Evolutionary conservation across 2,113 vertebrate species (phyloP), one percentile per base, ranked within the genome.

Genomic region (Clarias magur): DNA sequence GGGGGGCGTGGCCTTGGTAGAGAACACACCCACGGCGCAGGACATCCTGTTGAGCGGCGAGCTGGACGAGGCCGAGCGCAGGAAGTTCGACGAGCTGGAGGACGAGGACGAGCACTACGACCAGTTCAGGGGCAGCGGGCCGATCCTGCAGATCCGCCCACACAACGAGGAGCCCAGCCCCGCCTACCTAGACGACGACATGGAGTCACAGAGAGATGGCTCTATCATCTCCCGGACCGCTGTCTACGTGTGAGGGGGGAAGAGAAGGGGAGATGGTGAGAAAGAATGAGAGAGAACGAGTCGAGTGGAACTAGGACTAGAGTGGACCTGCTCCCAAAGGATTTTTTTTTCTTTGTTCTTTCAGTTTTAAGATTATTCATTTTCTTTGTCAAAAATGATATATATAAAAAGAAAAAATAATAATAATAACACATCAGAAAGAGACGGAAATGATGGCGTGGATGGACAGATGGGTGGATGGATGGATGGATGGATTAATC

Each of bases 161-260:
- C 89, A 92, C 54, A 93, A 93, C 76, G 93, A 90, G 2, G 91
- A 93, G 42, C 91, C 94, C 25, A 91, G 90, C 60, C 91, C 92
- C 68, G 92, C 90, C 76, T 96, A 95, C 89, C 82, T 96, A 3
- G 96, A 96, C 70, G 97, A 97, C 12, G 96, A 97, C 94, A 97
- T 97, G 97, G 97, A 97, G 93, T 97, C 97, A 25, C 97, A 97
- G 90, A 92, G 95, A 30, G 97, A 97, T 0, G 97, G 97, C 67
- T 97, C 97, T 0, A 95, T 98, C 91, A 97, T 98, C 91, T 98
- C 97, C 15, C 95, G 96, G 93, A 95, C 95, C 92, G 96, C 97
- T 0, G 97, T 97, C 79, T 97, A 97, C 2, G 97, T 97, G 92
- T 97, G 95, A 95, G 89, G 88, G 75, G 85, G 54, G 75, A 34